Evolutionary conservation across 1,140 invertebrate species (phyloP), one percentile per base, ranked within the genome.

Genomic region (Belonocnema kinseyi): DNA sequence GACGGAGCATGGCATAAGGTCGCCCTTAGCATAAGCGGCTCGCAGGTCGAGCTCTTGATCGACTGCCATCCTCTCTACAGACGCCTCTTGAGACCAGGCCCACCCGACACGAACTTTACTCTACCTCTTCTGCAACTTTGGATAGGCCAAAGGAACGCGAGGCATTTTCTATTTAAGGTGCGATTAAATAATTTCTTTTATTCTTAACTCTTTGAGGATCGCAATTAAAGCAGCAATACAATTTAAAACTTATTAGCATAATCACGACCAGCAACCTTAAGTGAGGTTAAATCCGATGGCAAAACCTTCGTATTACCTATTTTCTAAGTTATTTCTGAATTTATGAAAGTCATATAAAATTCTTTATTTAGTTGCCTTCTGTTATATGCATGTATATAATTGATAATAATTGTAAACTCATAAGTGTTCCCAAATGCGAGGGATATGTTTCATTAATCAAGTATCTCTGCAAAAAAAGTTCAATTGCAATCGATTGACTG

Each of bases 101-200:
- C 93, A 71, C 94, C 96, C 10, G 95, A 97, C 90, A 93, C 94
- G 54, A 95, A 95, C 88, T 95, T 96, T 88, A 94, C 93, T 56
- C 90, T 93, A 82, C 94, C 94, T 21, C 93, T 94, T 87, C 93
- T 96, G 50, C 93, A 95, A 75, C 93, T 98, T 72, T 97, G 96
- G 96, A 91, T 98, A 61, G 97, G 97, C 75, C 97, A 98, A 91
- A 94, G 97, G 86, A 96, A 96, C 90, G 93, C 93, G 87, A 95
- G 94, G 86, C 95, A 97, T 92, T 97, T 95, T 89, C 92, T 96
- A 83, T 98, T 97, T 92, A 97, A 97, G 95, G 97, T 97, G 90
- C 92, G 89, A 78, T 77, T 74, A 71, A 73, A 26, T 0, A 17
- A 5, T n/a, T 54, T 17, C n/a, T n/a, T 54, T 16, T 54, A 17